A percentile compares a stretch with the other conserved stretches of the same genome.
Evolutionary conservation across 2,113 vertebrate species (phyloP).

Genomic region (Trochalopteron elliotii): DNA sequence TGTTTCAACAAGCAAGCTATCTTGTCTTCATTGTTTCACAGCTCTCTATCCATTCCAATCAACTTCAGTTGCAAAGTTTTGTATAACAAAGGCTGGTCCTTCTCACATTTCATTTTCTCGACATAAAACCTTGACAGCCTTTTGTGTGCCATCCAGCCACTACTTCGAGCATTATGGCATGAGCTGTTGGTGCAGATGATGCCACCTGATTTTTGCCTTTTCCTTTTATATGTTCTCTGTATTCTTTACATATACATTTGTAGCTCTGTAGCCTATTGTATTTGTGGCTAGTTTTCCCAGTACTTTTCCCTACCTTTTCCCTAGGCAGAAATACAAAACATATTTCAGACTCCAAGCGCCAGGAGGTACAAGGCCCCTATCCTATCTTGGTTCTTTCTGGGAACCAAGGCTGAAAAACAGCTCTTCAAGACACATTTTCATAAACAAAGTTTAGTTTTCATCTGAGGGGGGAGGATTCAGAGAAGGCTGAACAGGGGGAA

Average conservation of each 20-base stretch:
- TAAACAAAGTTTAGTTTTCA: background rate
- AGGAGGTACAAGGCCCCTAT: background rate
- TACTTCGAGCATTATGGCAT: rapidly evolving
- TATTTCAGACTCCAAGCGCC: background rate
- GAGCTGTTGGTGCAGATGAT: background rate
- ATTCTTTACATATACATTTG: background rate
- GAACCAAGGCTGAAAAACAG: background rate
- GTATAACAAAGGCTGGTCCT: background rate
- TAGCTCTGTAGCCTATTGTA: background rate
- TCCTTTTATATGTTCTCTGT: background rate
- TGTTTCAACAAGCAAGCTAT: background rate
- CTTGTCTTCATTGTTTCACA: background rate
- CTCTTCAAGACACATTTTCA: background rate
- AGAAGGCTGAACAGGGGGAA: background rate
- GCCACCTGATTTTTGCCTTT: background rate
- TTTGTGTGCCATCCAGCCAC: background rate
- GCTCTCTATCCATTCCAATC: rapidly evolving
- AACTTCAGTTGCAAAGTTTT: background rate
- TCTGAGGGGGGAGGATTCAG: background rate
- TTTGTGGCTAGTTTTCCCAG: background rate
- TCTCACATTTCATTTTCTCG: background rate
- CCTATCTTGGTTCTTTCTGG: background rate
- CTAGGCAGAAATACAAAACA: background rate
- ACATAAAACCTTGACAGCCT: background rate
- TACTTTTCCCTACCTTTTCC: background rate